Percentiles rank a stretch among this genome's conserved stretches.
Evolutionary conservation across 2,113 vertebrate genomes (phyloP).

Genomic region (Orycteropus afer): DNA sequence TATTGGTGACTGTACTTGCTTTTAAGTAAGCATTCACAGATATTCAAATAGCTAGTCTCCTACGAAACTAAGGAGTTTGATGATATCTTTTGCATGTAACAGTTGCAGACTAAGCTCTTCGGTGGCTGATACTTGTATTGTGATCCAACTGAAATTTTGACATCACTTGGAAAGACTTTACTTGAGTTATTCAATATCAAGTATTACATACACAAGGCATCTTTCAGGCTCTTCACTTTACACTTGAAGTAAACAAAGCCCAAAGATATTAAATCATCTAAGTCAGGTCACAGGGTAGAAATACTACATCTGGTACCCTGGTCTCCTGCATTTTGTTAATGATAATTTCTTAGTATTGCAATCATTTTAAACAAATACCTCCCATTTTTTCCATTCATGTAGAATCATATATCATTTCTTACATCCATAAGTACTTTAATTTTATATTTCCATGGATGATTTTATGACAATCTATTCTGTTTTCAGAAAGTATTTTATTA

Average conservation of each 20-base stretch:
- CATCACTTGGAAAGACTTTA: background rate
- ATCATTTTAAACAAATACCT: background rate
- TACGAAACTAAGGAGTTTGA: background rate
- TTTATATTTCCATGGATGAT: background rate
- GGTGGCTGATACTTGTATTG: background rate
- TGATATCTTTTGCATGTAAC: background rate
- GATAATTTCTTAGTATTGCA: background rate
- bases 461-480: background rate
- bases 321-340: background rate
- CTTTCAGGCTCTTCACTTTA: background rate
- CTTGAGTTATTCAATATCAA: background rate
- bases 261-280: background rate
- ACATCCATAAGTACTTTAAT: background rate
- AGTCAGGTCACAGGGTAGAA: background rate
- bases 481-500: conserved; percentile 21
- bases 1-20: background rate
- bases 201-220: background rate
- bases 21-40: conserved; percentile 8
- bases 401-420: background rate
- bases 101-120: background rate
- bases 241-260: background rate
- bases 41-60: background rate
- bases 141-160: background rate
- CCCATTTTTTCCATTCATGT: background rate
- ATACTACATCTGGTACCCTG: background rate